Conservation (phyloP, 2,113 vertebrate genomes). For the Mobula birostris region DNA sequence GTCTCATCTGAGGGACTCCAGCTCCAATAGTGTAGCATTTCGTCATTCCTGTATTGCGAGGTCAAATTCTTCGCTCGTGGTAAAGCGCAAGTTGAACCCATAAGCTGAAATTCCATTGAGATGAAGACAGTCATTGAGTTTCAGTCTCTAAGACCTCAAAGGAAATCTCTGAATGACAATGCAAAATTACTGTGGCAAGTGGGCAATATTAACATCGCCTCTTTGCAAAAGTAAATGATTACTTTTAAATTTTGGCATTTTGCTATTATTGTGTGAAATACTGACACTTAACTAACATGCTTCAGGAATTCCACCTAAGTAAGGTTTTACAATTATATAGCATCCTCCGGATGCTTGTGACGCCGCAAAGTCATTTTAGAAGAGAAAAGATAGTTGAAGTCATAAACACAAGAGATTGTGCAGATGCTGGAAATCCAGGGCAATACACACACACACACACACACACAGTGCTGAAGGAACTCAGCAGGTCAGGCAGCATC, state of each 20-base stretch:
- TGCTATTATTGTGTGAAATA: background rate
- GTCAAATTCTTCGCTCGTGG: background rate
- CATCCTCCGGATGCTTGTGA: background rate
- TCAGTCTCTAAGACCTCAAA: background rate
- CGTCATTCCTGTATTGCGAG: background rate
- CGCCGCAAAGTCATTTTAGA: background rate
- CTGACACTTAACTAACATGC: background rate
- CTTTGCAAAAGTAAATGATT: background rate
- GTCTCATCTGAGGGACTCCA: too few relatives aligned
- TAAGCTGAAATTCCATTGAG: background rate
- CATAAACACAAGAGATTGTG: too few relatives aligned
- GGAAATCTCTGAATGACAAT: too few relatives aligned
- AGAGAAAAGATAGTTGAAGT: background rate
- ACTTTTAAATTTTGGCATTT: background rate
- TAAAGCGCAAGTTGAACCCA: background rate
- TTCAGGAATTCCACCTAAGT: background rate
- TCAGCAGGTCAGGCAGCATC: too few relatives aligned
- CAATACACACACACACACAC: too few relatives aligned
- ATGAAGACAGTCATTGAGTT: background rate
- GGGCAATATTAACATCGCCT: background rate
- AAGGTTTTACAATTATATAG: background rate
- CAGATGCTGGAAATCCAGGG: too few relatives aligned
- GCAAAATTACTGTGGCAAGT: background rate
- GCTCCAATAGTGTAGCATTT: background rate
- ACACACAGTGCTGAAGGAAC: too few relatives aligned